Evolutionary conservation across 2,888 invertebrate genomes (phyloP), one percentile per base, ranked within the genome.

Genomic region (Cephus pygmeus): DNA sequence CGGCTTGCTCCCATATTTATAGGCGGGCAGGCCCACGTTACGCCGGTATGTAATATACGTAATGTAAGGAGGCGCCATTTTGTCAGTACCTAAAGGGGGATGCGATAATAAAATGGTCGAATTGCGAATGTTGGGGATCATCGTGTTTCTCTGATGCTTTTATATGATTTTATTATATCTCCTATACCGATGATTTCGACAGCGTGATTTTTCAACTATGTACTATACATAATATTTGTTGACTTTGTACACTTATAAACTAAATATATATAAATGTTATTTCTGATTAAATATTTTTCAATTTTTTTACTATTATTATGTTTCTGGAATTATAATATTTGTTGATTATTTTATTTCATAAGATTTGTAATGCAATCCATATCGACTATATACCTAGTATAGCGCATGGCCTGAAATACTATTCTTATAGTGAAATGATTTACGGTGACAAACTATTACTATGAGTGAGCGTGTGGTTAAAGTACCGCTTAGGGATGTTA

Each of bases 31-130:
- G 71, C 6, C 71, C 31, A 71, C 71, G 71, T 71, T n/a, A 71
- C 33, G 71, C 71, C 31, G 81, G 79, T 85, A 86, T 85, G 84
- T 89, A 88, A 90, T 88, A 87, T 84, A 86, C 88, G 84, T 89
- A 89, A 90, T 90, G 89, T 85, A 86, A 87, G 85, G 87, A 88
- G 87, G 87, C 87, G 86, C 88, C 89, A 90, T 90, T 90, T 91
- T 89, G 87, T 88, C 84, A 84, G 82, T 82, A 85, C 86, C 84
- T 79, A 84, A 83, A 82, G 81, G 81, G 77, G 81, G 56, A 56
- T 56, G 56, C 56, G 6, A 23, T 56, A 56, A 56, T 56, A 56
- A 56, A 56, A 56, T 56, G 23, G 56, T 9, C 23, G 23, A 56
- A 23, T 15, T 56, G 56, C 23, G 56, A 56, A 56, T 23, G 0